Percentiles rank a stretch among this genome's conserved stretches.
phyloP scores from a whole-genome alignment of 2,113 vertebrate species.

The Melanerpes aurifrons region DNA sequence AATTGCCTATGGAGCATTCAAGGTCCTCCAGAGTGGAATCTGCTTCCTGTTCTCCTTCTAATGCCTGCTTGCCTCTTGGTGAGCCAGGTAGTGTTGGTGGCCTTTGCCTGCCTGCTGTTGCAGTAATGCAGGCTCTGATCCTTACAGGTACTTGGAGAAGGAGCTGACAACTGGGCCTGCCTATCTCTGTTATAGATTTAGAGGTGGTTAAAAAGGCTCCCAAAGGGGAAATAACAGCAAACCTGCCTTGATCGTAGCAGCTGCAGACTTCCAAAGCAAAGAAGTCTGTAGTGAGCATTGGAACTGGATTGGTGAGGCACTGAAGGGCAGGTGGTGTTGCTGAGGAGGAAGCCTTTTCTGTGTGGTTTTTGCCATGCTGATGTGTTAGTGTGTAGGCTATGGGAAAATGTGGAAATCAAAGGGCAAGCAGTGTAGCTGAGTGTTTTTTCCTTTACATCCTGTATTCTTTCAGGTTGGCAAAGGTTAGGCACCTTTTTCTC shows the following conservation, averaged over 20 bases:
- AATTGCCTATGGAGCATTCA: not conserved
- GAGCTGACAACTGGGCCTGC: not conserved
- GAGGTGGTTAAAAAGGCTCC: not conserved
- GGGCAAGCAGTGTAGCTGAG: not conserved
- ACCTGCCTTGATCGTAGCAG: not conserved
- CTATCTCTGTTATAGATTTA: not conserved
- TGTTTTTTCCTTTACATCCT: not conserved
- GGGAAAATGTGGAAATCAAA: not conserved
- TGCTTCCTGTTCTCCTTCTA: not conserved
- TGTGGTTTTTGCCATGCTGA: not conserved
- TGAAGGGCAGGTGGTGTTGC: slow-evolving; percentile 10
- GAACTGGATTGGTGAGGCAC: not conserved
- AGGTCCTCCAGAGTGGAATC: not conserved
- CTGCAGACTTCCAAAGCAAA: not conserved
- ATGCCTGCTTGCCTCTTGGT: rapidly evolving
- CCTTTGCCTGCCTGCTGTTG: not conserved
- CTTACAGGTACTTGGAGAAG: not conserved
- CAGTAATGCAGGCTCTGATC: not conserved
- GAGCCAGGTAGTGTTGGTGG: not conserved
- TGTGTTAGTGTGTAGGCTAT: not conserved
- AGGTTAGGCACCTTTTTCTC: not conserved
- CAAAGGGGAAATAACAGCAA: not conserved
- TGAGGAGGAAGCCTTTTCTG: not conserved
- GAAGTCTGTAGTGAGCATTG: rapidly evolving
- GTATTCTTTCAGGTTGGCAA: not conserved